A percentile compares a stretch with the other conserved stretches of the same genome.
These are phyloP conservation scores for Rattus norvegicus DNA, from an alignment of 2,113 vertebrate genomes.

Conservation along the genomic window DNA sequence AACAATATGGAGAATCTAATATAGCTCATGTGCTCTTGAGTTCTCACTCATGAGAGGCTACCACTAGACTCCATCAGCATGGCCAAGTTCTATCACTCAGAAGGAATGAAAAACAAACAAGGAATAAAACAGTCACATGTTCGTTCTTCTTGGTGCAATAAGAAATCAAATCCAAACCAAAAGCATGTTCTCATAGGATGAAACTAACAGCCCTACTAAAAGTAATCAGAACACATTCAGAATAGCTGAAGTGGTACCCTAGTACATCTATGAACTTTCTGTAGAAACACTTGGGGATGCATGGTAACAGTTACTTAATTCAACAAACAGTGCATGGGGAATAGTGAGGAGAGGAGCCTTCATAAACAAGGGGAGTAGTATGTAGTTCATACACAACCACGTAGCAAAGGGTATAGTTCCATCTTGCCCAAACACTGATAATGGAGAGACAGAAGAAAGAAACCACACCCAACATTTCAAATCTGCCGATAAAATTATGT, in stretches of 20 bases:
- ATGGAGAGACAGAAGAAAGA: neutral
- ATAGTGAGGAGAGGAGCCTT: neutral
- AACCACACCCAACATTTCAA: neutral
- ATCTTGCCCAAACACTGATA: neutral
- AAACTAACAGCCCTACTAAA: conserved; percentile 1
- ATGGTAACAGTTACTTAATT: neutral
- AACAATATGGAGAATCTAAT: neutral
- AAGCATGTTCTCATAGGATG: neutral
- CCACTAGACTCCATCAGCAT: neutral
- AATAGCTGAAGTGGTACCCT: neutral
- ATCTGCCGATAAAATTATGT: neutral
- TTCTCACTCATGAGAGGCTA: neutral
- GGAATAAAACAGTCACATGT: neutral
- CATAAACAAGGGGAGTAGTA: rapidly evolving
- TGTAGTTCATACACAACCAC: neutral
- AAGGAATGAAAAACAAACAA: conserved; percentile 33
- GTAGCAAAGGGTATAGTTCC: neutral
- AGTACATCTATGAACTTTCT: neutral
- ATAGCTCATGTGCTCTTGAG: neutral
- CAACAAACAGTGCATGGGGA: neutral
- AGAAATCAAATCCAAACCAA: conserved; percentile 8
- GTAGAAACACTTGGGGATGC: neutral
- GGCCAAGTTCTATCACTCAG: neutral
- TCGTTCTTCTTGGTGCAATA: neutral
- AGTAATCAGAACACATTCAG: conserved; percentile 12